Percentiles rank a stretch among this genome's conserved stretches.
phyloP scores from a whole-genome alignment of 2,113 vertebrate species.

The Gasterosteus aculeatus region DNA sequence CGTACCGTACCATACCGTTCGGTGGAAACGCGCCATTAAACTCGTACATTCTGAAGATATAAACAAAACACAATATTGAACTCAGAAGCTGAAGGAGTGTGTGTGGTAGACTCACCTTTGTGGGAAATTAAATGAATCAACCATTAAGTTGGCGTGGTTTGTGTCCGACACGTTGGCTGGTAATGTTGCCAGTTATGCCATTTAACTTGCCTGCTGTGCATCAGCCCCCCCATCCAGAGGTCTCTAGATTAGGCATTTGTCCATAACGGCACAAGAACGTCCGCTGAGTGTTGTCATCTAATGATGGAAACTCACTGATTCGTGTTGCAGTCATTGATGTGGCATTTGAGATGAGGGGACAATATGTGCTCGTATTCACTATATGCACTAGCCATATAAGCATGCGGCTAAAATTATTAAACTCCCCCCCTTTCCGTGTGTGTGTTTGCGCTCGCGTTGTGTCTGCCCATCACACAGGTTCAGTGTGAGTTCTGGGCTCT shows the following conservation, averaged over 20 bases:
- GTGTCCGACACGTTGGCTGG: slow-evolving; percentile 57
- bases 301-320: slow-evolving; percentile 53
- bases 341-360: slow-evolving; percentile 21
- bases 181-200: slow-evolving; percentile 58
- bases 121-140: too few relatives aligned
- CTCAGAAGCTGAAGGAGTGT: not conserved
- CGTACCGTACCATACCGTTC: too few relatives aligned
- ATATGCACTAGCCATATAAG: not conserved
- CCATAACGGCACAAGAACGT: slow-evolving; percentile 43
- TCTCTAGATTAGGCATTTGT: slow-evolving; percentile 47
- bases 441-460: slow-evolving; percentile 16
- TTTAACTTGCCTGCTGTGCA: slow-evolving; percentile 62
- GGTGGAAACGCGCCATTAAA: not conserved
- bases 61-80: not conserved
- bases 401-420: not conserved
- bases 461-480: slow-evolving; percentile 41
- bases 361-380: slow-evolving; percentile 7
- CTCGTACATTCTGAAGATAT: not conserved
- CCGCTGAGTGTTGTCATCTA: slow-evolving; percentile 22
- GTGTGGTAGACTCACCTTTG: not conserved
- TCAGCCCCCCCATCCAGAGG: slow-evolving; percentile 43
- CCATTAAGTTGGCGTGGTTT: slow-evolving; percentile 41
- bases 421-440: not conserved
- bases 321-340: slow-evolving; percentile 33
- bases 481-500: slow-evolving; percentile 46